These are phyloP conservation scores for Theropithecus gelada DNA, from an alignment of 2,113 vertebrate genomes.

Conservation along the genomic window DNA sequence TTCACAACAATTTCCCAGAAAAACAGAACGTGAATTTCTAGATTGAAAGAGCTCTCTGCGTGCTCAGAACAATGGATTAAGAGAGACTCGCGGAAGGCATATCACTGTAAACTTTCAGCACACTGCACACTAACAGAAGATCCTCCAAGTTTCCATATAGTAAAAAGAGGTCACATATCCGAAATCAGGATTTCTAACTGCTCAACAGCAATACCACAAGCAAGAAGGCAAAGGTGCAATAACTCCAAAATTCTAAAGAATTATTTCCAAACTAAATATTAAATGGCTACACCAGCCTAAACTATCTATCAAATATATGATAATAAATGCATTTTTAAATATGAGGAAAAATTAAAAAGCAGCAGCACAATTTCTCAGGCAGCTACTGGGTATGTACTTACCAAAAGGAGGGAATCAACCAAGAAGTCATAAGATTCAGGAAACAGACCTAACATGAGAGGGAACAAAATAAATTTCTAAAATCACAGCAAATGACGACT, in stretches of 20 bases:
- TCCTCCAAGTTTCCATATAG: neutral
- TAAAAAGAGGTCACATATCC: neutral
- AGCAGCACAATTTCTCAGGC: neutral
- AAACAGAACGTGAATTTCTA: constrained; percentile 21
- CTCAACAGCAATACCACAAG: neutral
- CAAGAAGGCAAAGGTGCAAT: neutral
- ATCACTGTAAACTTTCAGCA: neutral
- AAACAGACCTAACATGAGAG: neutral
- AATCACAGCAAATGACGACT: neutral
- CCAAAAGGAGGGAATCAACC: neutral
- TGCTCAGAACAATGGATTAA: neutral
- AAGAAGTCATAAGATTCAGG: neutral
- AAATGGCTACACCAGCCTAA: neutral
- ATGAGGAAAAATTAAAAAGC: neutral
- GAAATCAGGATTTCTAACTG: neutral
- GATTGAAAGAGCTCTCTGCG: neutral
- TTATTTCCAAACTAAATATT: neutral
- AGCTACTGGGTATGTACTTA: neutral
- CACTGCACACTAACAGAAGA: neutral
- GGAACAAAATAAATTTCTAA: neutral
- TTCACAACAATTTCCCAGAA: neutral
- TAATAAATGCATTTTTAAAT: neutral
- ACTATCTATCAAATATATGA: neutral
- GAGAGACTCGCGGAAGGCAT: neutral
- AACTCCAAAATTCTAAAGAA: neutral